A percentile compares a stretch with the other conserved stretches of the same genome.
Evolutionary conservation across 2,888 invertebrate species (phyloP).

Genomic region (Zygothrica quintamaculata): DNA sequence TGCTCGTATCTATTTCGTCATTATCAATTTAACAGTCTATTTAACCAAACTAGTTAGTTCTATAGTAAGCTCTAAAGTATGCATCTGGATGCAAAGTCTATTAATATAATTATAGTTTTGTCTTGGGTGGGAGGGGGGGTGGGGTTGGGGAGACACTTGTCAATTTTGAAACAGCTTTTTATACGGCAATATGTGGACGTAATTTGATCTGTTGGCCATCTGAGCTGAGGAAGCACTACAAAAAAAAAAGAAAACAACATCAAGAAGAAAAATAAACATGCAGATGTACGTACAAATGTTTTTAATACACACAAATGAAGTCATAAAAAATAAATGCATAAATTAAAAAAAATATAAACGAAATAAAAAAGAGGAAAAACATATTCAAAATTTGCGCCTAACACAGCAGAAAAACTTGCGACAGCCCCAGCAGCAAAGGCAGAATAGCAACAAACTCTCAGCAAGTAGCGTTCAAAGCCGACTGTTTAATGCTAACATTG

Average conservation of each 20-base stretch:
- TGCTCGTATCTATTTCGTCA: too few species aligned
- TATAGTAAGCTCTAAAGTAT: too few species aligned
- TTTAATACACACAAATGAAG: too few species aligned
- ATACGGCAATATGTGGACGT: slow-evolving; percentile 15
- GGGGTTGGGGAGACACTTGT: slow-evolving; percentile 3
- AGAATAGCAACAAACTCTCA: slow-evolving; percentile 40
- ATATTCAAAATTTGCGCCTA: slow-evolving; percentile 17
- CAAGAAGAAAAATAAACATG: slow-evolving; percentile 3
- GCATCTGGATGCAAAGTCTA: too few species aligned
- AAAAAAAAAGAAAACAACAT: slow-evolving; percentile 1
- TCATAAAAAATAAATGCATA: not conserved
- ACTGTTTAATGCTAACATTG: slow-evolving; percentile 46
- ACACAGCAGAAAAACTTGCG: slow-evolving; percentile 5
- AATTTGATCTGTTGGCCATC: slow-evolving; percentile 32
- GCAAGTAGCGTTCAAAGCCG: slow-evolving; percentile 36
- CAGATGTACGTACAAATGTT: not conserved
- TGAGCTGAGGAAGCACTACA: not conserved
- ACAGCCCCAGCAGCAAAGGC: slow-evolving; percentile 1
- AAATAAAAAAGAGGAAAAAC: slow-evolving; percentile 7
- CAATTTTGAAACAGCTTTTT: slow-evolving; percentile 35
- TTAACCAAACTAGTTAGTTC: too few species aligned
- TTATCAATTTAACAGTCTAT: too few species aligned
- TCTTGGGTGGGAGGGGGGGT: too few species aligned
- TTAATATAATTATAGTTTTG: too few species aligned
- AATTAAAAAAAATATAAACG: not conserved